A percentile compares a stretch with the other conserved stretches of the same genome.
Conservation (phyloP, 2,888 invertebrate genomes). For the Platycheirus albimanus region DNA sequence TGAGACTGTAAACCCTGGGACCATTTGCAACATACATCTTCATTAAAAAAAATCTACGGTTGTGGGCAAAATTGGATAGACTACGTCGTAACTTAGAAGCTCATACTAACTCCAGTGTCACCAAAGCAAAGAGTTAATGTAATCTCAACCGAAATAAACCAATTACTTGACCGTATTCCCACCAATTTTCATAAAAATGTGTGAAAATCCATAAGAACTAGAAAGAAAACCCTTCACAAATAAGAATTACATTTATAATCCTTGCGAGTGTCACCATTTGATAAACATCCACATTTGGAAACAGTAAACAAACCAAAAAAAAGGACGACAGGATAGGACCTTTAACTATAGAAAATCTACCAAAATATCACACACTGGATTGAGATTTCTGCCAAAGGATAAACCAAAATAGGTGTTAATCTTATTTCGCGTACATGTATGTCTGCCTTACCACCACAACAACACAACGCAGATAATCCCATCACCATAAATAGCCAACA, state of each 20-base stretch:
- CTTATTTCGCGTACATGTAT: conserved; percentile 68
- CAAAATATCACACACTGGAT: conserved; percentile 29
- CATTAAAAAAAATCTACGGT: no score
- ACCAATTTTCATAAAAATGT: conserved; percentile 12
- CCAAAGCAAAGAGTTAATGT: background rate
- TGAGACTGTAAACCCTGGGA: no score
- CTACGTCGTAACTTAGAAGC: no score
- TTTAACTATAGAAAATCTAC: conserved; percentile 16
- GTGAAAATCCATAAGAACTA: conserved; percentile 8
- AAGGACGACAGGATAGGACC: background rate
- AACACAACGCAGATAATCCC: conserved; percentile 61
- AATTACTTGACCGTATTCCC: conserved; percentile 13
- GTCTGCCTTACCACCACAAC: conserved; percentile 24
- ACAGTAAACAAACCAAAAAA: background rate
- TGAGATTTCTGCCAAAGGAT: conserved; percentile 32
- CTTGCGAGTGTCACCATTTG: conserved; percentile 3
- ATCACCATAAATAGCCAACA: conserved; percentile 70
- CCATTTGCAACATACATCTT: no score
- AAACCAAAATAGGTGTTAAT: conserved; percentile 64
- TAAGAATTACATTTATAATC: background rate
- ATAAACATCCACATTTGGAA: background rate
- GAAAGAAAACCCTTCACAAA: conserved; percentile 3
- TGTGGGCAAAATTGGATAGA: no score
- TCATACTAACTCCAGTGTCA: background rate
- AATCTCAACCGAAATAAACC: conserved; percentile 8